These are phyloP conservation scores for Whitmania pigra DNA, from an alignment of 1,140 invertebrate species.

Conservation along the genomic window DNA sequence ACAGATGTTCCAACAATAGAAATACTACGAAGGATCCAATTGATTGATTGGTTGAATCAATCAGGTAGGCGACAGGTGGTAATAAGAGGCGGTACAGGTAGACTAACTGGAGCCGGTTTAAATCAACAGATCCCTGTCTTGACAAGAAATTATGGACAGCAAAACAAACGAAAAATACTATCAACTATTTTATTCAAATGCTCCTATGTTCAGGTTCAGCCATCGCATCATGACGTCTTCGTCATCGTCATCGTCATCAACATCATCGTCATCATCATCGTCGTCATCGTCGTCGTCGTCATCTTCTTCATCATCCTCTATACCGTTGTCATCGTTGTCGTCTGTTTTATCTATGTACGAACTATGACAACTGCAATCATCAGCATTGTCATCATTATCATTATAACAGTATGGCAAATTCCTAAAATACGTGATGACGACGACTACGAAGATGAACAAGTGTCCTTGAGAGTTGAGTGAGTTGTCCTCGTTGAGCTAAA, in stretches of 20 bases:
- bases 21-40: neutral
- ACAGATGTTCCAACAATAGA: neutral
- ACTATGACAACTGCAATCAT: neutral
- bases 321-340: neutral
- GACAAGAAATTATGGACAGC: too few relatives aligned
- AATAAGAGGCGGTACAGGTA: too few relatives aligned
- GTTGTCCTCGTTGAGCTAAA: neutral
- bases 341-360: too few relatives aligned
- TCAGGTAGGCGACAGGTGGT: too few relatives aligned
- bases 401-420: neutral
- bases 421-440: too few relatives aligned
- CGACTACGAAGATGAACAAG: too few relatives aligned
- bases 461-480: too few relatives aligned
- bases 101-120: too few relatives aligned
- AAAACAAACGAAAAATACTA: neutral
- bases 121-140: too few relatives aligned
- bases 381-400: neutral
- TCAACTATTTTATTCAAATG: neutral
- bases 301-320: neutral
- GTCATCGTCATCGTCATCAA: neutral
- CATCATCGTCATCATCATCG: neutral
- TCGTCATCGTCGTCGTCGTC: neutral
- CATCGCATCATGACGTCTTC: neutral
- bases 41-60: neutral
- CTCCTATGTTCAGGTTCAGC: neutral